phyloP scores from a whole-genome alignment of 2,888 invertebrate species.

The Eugnorisma glareosa region DNA sequence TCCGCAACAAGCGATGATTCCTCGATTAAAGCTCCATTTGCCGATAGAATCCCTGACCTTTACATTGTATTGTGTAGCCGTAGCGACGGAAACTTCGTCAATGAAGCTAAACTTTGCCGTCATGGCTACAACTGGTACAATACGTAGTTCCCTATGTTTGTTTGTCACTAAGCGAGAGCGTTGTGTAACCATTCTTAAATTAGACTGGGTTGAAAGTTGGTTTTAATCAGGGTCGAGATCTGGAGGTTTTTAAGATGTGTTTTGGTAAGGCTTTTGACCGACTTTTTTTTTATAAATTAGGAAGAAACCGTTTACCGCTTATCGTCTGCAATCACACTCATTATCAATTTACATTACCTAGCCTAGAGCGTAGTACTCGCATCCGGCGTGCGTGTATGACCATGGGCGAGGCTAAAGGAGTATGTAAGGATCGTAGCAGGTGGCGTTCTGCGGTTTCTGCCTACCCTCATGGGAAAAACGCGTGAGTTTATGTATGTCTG shows the following conservation, averaged over 20 bases:
- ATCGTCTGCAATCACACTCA: background rate
- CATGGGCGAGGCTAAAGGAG: no score
- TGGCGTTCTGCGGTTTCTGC: no score
- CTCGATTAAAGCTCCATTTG: slow-evolving; percentile 35
- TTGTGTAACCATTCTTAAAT: slow-evolving; percentile 29
- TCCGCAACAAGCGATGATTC: slow-evolving; percentile 23
- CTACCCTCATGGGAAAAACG: no score
- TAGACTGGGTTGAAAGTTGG: slow-evolving; percentile 31
- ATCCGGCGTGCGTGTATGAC: no score
- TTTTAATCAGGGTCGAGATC: background rate
- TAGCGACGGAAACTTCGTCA: slow-evolving; percentile 41
- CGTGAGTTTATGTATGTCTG: no score
- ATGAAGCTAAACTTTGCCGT: slow-evolving; percentile 37
- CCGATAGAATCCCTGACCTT: slow-evolving; percentile 56
- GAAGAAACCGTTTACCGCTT: background rate
- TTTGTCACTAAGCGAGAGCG: slow-evolving; percentile 9
- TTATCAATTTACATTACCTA: background rate
- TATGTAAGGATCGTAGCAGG: no score
- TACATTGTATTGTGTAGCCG: slow-evolving; percentile 29
- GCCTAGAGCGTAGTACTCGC: no score
- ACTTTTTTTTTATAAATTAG: background rate
- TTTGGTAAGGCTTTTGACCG: background rate
- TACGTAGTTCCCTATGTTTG: slow-evolving; percentile 17
- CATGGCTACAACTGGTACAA: slow-evolving; percentile 23
- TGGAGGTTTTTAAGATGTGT: background rate